A percentile compares a stretch with the other conserved stretches of the same genome.
Evolutionary conservation across 2,888 invertebrate genomes (phyloP).

Genomic region (Thereva nobilitata): DNA sequence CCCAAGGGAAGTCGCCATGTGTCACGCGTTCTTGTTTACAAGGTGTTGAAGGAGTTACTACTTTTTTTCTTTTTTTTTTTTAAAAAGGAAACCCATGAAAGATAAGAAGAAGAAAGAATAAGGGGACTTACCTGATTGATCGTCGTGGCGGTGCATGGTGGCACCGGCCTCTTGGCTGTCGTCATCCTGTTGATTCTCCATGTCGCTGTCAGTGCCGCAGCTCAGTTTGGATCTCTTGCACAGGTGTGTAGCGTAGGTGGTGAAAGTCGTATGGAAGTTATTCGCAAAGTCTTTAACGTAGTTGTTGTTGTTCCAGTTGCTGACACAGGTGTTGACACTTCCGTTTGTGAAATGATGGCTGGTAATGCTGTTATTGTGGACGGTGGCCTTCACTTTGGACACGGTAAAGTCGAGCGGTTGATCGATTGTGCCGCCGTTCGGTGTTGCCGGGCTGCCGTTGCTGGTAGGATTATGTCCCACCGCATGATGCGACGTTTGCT

Average conservation of each 20-base stretch:
- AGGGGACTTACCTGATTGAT: conserved; percentile 28
- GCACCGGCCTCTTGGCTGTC: conserved; percentile 2
- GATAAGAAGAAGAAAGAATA: not conserved
- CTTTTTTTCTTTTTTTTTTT: not conserved
- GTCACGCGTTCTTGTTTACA: conserved; percentile 34
- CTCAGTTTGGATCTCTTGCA: conserved; percentile 11
- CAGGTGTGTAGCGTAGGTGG: conserved; percentile 5
- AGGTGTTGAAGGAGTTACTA: conserved; percentile 26
- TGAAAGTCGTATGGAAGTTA: conserved; percentile 37
- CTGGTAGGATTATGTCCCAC: conserved; percentile 18
- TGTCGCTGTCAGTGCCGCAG: not conserved
- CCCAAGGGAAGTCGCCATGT: conserved; percentile 24
- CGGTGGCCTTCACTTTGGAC: conserved; percentile 44
- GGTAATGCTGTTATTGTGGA: conserved; percentile 12
- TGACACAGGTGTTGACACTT: conserved; percentile 12
- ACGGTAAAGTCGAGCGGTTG: conserved; percentile 46
- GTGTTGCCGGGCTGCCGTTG: conserved; percentile 4
- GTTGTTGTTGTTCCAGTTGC: conserved; percentile 16
- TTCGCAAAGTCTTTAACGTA: conserved; percentile 34
- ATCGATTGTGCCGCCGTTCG: conserved; percentile 27
- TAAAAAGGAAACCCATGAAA: not conserved
- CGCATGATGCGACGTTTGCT: conserved; percentile 38
- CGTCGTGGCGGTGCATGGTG: conserved; percentile 18
- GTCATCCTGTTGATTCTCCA: conserved; percentile 12
- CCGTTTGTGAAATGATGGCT: conserved; percentile 29